Evolutionary conservation across 1,140 invertebrate genomes (phyloP).

Genomic region (Rhizoglyphus robini): DNA sequence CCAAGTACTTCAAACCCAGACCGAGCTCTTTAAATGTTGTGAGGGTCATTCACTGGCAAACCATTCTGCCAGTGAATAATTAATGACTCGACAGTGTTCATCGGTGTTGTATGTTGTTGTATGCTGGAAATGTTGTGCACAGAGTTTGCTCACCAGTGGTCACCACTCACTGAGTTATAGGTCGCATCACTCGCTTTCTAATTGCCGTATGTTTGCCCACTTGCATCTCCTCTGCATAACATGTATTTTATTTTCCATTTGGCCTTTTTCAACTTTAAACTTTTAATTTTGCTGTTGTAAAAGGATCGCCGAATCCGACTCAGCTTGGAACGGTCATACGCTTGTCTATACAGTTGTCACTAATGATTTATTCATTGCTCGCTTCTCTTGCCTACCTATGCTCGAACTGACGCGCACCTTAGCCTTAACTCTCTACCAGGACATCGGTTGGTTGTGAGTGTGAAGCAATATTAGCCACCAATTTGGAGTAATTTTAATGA

Average conservation of each 20-base stretch:
- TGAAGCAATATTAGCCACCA: no score
- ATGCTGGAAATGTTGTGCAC: not conserved
- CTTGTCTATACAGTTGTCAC: not conserved
- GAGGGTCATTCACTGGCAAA: not conserved
- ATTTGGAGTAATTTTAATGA: no score
- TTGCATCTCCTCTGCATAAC: not conserved
- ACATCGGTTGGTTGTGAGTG: no score
- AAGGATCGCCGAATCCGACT: slow-evolving; percentile 41
- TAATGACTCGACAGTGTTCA: not conserved
- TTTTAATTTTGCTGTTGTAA: slow-evolving; percentile 28
- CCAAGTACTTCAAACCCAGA: no score
- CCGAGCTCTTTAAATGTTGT: no score
- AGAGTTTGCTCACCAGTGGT: not conserved
- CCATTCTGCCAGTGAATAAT: not conserved
- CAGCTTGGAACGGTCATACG: not conserved
- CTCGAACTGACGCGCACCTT: no score
- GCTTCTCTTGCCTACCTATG: not conserved
- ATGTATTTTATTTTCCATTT: not conserved
- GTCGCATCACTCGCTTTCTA: no score
- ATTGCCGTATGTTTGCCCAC: not conserved
- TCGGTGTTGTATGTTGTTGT: not conserved
- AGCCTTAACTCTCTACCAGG: no score
- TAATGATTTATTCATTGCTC: not conserved
- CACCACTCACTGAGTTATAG: not conserved
- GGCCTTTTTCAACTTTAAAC: not conserved